phyloP scores from a whole-genome alignment of 2,888 invertebrate species.

The Balanococcus diminutus region DNA sequence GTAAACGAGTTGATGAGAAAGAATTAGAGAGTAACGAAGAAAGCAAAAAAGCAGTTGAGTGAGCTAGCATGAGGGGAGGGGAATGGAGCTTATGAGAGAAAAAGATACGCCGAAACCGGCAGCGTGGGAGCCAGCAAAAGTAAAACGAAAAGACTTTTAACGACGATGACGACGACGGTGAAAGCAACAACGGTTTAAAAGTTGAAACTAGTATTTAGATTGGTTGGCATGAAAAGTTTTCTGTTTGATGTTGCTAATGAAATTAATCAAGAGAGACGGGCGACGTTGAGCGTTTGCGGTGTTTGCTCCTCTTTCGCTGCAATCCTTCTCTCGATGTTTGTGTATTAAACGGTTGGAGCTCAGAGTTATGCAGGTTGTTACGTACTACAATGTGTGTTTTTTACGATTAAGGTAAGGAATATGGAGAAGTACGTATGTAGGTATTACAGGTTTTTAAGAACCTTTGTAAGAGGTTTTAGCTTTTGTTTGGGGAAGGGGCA shows the following conservation, averaged over 20 bases:
- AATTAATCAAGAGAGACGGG: conserved; percentile 6
- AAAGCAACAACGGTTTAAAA: background rate
- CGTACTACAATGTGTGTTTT: background rate
- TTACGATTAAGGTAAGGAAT: no score
- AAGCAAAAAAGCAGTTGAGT: background rate
- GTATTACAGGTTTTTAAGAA: no score
- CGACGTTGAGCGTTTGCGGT: background rate
- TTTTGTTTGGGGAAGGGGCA: no score
- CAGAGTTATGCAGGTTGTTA: background rate
- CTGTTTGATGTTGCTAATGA: conserved; percentile 38
- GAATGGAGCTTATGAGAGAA: background rate
- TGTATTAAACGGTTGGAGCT: background rate
- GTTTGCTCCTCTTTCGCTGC: background rate
- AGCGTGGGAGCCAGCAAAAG: background rate
- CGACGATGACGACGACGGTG: background rate
- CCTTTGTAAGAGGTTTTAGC: no score
- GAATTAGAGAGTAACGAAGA: background rate
- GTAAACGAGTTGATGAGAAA: conserved; percentile 9
- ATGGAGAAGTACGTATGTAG: no score
- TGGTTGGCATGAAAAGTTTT: conserved; percentile 35
- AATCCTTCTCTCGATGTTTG: background rate
- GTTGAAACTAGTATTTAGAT: conserved; percentile 31
- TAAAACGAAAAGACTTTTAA: conserved; percentile 5
- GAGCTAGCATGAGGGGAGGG: background rate
- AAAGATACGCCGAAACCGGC: background rate